Percentiles rank a stretch among this genome's conserved stretches.
phyloP scores from a whole-genome alignment of 2,113 vertebrate species.

The Mixornis gularis region DNA sequence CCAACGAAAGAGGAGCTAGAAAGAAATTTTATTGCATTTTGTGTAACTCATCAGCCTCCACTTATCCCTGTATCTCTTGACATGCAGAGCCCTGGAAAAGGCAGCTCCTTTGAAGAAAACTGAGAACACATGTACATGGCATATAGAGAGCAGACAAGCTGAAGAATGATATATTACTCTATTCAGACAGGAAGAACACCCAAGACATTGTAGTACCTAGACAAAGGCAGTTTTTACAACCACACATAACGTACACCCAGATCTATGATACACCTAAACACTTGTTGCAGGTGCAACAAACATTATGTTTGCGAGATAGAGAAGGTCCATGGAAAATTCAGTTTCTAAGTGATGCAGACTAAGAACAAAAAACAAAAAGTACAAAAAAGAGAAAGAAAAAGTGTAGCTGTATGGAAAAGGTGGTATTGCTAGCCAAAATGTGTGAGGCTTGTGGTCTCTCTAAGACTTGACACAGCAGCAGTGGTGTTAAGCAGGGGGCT shows the following conservation, averaged over 20 bases:
- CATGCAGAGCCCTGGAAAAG: background rate
- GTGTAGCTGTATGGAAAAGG: background rate
- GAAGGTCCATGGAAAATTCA: background rate
- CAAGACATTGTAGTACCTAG: background rate
- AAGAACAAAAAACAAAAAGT: background rate
- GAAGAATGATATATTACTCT: background rate
- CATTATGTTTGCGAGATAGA: constrained; percentile 13
- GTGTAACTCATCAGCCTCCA: background rate
- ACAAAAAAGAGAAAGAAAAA: background rate
- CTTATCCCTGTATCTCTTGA: background rate
- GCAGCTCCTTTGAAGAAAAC: background rate
- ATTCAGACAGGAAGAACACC: background rate
- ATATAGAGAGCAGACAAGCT: background rate
- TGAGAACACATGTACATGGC: background rate
- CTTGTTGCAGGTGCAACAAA: constrained; percentile 11
- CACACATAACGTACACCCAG: background rate
- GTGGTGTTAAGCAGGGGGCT: background rate
- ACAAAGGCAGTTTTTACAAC: background rate
- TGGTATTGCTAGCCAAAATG: background rate
- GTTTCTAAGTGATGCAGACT: background rate
- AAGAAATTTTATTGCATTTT: background rate
- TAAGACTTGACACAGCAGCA: background rate
- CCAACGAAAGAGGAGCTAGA: background rate
- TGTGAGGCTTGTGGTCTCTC: background rate
- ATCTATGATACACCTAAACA: background rate